Evolutionary conservation across 2,888 invertebrate species (phyloP).

Genomic region (Himalopsyche japonica): DNA sequence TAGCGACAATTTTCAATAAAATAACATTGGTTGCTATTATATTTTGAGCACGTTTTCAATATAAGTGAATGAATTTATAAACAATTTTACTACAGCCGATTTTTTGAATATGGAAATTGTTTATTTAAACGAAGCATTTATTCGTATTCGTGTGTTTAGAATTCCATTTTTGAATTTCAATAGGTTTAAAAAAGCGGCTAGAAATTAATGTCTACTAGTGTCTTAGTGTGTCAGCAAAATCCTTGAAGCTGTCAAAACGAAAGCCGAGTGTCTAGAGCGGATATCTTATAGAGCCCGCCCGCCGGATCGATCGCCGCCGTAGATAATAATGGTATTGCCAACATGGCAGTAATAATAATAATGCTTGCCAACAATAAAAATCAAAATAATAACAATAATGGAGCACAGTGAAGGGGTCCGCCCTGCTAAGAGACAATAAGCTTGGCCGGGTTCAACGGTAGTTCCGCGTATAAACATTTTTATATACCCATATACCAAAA

Average conservation of each 20-base stretch:
- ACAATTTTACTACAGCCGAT: no score
- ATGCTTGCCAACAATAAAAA: background rate
- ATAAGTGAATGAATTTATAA: no score
- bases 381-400: background rate
- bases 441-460: background rate
- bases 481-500: background rate
- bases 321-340: background rate
- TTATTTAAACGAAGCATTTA: no score
- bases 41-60: no score
- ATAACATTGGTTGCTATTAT: no score
- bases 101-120: no score
- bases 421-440: background rate
- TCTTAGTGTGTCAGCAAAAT: constrained; percentile 7
- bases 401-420: background rate
- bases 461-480: background rate
- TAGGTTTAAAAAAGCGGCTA: no score
- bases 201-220: background rate
- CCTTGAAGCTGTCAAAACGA: constrained; percentile 23
- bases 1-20: no score
- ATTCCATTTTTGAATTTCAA: no score
- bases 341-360: background rate
- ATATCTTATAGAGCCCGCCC: background rate
- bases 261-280: background rate
- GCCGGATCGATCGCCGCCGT: background rate
- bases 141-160: no score